A percentile compares a stretch with the other conserved stretches of the same genome.
These are phyloP conservation scores for Alces alces DNA, from an alignment of 2,113 vertebrate species.

Conservation along the genomic window DNA sequence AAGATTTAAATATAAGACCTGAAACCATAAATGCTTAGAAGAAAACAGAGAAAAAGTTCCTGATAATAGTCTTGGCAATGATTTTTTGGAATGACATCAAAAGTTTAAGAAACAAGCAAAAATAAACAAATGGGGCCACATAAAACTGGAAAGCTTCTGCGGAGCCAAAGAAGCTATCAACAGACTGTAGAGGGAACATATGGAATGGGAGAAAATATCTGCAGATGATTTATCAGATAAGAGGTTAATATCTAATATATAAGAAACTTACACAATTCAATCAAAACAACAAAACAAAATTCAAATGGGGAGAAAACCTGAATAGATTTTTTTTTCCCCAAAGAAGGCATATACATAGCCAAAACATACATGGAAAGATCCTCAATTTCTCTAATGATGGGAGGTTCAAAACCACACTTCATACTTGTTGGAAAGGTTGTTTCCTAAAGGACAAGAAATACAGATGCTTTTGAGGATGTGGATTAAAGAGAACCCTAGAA, in stretches of 20 bases:
- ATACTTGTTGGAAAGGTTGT: neutral
- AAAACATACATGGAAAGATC: neutral
- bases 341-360: neutral
- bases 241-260: neutral
- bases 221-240: neutral
- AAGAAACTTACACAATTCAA: neutral
- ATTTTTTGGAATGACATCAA: neutral
- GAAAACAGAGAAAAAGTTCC: neutral
- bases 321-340: neutral
- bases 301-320: neutral
- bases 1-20: neutral
- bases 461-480: neutral
- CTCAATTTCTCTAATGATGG: neutral
- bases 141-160: neutral
- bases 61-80: neutral
- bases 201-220: neutral
- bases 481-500: neutral
- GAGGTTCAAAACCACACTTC: neutral
- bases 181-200: neutral
- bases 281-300: neutral
- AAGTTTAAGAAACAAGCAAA: neutral
- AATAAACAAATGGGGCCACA: neutral
- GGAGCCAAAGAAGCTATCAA: neutral
- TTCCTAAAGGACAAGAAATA: neutral
- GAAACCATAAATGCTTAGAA: neutral